A percentile compares a stretch with the other conserved stretches of the same genome.
Conservation (phyloP, 2,113 vertebrate genomes). For the Cyanistes caeruleus region DNA sequence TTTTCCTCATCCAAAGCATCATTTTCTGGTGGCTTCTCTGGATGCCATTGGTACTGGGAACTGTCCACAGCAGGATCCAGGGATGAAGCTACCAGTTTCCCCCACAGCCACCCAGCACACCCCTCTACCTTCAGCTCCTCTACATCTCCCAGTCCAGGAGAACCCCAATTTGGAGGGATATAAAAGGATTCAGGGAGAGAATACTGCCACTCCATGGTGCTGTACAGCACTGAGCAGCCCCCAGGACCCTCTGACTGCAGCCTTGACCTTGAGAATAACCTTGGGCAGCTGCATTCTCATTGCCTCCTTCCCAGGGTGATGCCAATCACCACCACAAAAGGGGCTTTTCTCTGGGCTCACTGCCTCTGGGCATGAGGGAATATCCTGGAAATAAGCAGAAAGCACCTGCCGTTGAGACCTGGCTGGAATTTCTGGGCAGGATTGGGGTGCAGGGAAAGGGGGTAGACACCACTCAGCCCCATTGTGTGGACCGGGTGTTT, state of each 20-base stretch:
- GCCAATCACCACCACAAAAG: not conserved
- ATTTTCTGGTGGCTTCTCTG: not conserved
- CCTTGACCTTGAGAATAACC: not conserved
- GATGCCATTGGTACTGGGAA: not conserved
- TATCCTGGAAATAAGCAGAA: not conserved
- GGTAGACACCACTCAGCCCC: not conserved
- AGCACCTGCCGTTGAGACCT: rapidly evolving
- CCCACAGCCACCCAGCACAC: not conserved
- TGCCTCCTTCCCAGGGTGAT: not conserved
- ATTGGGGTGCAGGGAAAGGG: not conserved
- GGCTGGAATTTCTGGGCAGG: not conserved
- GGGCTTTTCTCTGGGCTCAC: not conserved
- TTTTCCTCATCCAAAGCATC: not conserved
- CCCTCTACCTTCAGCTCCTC: not conserved
- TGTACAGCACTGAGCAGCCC: not conserved
- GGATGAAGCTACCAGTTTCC: not conserved
- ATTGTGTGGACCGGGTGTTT: not conserved
- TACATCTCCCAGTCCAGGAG: not conserved
- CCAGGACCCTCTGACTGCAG: rapidly evolving
- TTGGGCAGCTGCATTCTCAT: not conserved
- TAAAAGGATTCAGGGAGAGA: not conserved
- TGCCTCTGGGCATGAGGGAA: not conserved
- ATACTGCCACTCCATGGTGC: rapidly evolving
- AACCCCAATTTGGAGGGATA: not conserved
- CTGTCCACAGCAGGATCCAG: not conserved